Percentiles rank a stretch among this genome's conserved stretches.
Conservation (phyloP, 2,113 vertebrate genomes). For the Hippocampus barbouri region DNA sequence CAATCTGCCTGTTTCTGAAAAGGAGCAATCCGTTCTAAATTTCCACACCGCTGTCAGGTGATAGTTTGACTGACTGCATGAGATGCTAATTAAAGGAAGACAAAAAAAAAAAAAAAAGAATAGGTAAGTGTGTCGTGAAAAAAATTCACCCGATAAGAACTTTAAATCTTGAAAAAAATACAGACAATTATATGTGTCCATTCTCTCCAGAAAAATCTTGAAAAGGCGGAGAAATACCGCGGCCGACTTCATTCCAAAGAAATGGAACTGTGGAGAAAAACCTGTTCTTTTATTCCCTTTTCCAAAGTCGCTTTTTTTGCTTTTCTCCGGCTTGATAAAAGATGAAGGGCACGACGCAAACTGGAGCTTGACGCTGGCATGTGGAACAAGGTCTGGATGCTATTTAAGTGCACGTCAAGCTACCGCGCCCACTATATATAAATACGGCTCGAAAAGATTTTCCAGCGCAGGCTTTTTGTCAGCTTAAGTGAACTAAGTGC, state of each 20-base stretch:
- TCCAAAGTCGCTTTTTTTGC: neutral
- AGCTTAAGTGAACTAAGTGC: conserved; percentile 54
- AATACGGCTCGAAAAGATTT: conserved; percentile 50
- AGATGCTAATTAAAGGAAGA: neutral
- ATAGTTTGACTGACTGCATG: neutral
- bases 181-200: neutral
- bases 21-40: neutral
- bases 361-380: neutral
- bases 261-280: neutral
- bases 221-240: neutral
- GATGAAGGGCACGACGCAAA: neutral
- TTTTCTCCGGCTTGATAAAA: neutral
- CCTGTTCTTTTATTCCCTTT: neutral
- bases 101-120: neutral
- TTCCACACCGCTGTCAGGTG: neutral
- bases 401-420: conserved; percentile 12
- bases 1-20: neutral
- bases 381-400: conserved; percentile 7
- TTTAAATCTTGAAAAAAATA: neutral
- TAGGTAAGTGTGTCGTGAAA: no score
- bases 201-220: neutral
- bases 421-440: conserved; percentile 15
- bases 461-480: conserved; percentile 49
- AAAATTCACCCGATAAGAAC: no score
- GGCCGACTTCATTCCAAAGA: neutral